A percentile compares a stretch with the other conserved stretches of the same genome.
phyloP scores from a whole-genome alignment of 1,140 invertebrate genomes.

The Zophobas morio region DNA sequence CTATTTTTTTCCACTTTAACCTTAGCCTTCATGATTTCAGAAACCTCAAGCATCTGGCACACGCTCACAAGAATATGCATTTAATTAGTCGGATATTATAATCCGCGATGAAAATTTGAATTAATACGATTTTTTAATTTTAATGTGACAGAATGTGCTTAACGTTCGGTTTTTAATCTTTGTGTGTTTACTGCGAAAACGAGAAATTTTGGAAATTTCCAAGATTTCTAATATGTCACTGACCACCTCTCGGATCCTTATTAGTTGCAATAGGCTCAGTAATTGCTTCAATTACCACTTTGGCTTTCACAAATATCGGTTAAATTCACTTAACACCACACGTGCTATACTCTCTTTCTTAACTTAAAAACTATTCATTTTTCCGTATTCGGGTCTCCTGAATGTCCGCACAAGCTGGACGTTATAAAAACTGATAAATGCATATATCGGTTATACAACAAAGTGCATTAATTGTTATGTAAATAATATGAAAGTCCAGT shows the following conservation, averaged over 20 bases:
- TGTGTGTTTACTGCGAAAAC: neutral
- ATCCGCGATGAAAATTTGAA: neutral
- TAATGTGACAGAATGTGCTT: neutral
- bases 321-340: slow-evolving; percentile 1
- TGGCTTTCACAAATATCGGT: slow-evolving; percentile 9
- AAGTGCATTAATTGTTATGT: slow-evolving; percentile 6
- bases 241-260: neutral
- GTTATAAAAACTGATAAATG: neutral
- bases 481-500: slow-evolving; percentile 17
- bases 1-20: slow-evolving; percentile 17
- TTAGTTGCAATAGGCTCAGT: slow-evolving; percentile 5
- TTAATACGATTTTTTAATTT: neutral
- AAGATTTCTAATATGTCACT: slow-evolving; percentile 32
- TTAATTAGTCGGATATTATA: slow-evolving; percentile 9
- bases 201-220: slow-evolving; percentile 13
- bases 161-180: neutral
- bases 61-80: neutral
- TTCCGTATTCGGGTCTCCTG: neutral
- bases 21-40: slow-evolving; percentile 27
- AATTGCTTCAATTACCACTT: neutral
- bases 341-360: neutral
- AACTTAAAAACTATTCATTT: too few relatives aligned
- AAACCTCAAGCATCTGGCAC: slow-evolving; percentile 19
- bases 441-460: slow-evolving; percentile 17
- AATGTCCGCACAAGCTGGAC: neutral